Evolutionary conservation across 2,888 invertebrate species (phyloP).

Genomic region (Odontomyia ornata): DNA sequence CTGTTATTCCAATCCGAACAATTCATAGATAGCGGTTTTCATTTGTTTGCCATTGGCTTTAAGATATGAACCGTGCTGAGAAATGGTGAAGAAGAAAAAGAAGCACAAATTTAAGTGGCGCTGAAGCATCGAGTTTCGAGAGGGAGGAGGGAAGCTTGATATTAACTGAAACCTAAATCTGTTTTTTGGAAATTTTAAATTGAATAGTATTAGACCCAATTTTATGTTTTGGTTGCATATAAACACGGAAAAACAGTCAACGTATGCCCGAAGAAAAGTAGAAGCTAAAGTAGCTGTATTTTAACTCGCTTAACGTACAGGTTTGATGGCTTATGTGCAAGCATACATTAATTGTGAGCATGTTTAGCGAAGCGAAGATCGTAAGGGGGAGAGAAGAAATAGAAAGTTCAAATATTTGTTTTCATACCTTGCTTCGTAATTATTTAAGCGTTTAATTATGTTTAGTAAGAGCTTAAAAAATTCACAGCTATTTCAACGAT

Average conservation of each 20-base stretch:
- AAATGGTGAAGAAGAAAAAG: neutral
- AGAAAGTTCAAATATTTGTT: constrained; percentile 27
- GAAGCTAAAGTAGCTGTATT: neutral
- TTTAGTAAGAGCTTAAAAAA: neutral
- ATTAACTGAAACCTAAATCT: constrained; percentile 15
- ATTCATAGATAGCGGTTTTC: constrained; percentile 4
- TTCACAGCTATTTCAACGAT: neutral
- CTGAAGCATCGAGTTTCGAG: no score
- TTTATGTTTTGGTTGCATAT: neutral
- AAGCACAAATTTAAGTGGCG: neutral
- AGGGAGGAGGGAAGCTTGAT: neutral
- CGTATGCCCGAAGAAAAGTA: neutral
- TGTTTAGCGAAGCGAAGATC: neutral
- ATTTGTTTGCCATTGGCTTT: neutral
- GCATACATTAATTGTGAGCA: neutral
- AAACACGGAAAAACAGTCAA: neutral
- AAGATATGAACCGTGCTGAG: neutral
- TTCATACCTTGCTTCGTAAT: neutral
- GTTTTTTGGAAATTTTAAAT: neutral
- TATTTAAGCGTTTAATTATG: constrained; percentile 2
- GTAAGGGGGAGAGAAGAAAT: neutral
- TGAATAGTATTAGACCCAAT: neutral
- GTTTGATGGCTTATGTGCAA: neutral
- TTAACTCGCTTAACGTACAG: neutral
- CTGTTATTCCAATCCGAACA: constrained; percentile 22